Base-by-base conservation (phyloP, 2,113 vertebrate genomes). In the Salvelinus sp. region DNA sequence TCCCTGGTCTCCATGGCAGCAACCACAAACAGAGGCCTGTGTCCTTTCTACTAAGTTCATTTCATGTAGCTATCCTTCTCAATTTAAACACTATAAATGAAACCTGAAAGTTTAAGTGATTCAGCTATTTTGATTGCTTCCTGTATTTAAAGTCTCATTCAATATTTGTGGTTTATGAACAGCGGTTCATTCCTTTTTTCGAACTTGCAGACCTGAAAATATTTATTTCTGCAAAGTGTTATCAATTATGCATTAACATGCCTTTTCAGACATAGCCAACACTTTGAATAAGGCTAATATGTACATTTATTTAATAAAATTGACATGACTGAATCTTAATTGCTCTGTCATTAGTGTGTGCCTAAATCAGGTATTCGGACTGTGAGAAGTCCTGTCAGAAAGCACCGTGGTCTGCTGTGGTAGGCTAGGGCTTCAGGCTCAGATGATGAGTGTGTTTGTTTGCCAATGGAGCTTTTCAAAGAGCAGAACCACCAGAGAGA, bases 1-100 rank as follows among this genome's bases (percentile, higher is more conserved):
- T 69, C 68, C 68, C 68, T 69, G 68, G 68, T 69, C 68, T 44
- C 68, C 44, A 48, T 47, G 44, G 68, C 22, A 47, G 44, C 68
- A 16, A 22, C 33, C 68, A 16, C 20, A n/a, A 69, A 69, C 68
- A 69, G 44, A 33, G 44, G n/a, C 6, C 13, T 12, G 20, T 69
- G 38, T 47, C 33, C 28, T 28, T 69, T 69, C 3, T n/a, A 22
- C 38, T 22, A 13, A 22, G 9, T 54, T 9, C 7, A 20, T 47
- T 69, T 38, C 28, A 20, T 69, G 28, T 54, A 28, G 14, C 28
- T 14, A 66, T 30, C 28, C 20, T 68, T 64, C 62, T 63, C 22
- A 25, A 25, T 64, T 25, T 33, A 20, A 33, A 30, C 28, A 12
- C 5, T 33, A 30, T 10, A 16, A n/a, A 68, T n/a, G 66, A 33